These are phyloP conservation scores for Trichogramma pretiosum DNA, from an alignment of 1,140 invertebrate species.

Conservation along the genomic window DNA sequence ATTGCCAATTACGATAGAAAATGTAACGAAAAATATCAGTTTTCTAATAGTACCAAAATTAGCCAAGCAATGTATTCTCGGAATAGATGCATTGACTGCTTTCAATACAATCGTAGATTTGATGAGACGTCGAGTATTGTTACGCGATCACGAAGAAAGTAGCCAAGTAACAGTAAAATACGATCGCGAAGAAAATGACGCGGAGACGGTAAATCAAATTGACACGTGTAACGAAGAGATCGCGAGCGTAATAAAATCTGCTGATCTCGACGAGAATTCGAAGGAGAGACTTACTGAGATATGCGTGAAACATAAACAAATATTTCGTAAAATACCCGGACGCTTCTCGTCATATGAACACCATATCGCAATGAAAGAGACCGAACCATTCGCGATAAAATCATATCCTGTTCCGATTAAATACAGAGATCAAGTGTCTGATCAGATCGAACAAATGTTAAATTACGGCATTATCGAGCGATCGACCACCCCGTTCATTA, in stretches of 20 bases:
- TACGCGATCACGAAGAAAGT: not conserved
- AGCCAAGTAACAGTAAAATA: not conserved
- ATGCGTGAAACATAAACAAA: constrained; percentile 2
- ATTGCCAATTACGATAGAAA: not conserved
- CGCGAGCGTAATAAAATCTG: not conserved
- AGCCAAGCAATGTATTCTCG: not conserved
- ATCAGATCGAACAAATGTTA: constrained; percentile 16
- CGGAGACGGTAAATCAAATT: not conserved
- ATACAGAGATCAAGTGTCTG: constrained; percentile 13
- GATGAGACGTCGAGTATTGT: too few relatives aligned
- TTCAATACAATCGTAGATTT: not conserved
- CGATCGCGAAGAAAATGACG: not conserved
- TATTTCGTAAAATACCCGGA: constrained; percentile 19
- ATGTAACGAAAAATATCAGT: not conserved
- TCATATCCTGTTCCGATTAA: constrained; percentile 21
- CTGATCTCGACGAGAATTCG: not conserved
- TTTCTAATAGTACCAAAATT: not conserved
- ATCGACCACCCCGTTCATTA: constrained; percentile 25
- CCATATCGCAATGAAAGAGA: constrained; percentile 15
- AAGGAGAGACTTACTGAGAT: constrained; percentile 5
- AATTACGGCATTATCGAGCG: constrained; percentile 20
- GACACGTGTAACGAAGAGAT: not conserved
- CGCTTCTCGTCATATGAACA: constrained; percentile 15
- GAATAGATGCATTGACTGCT: not conserved
- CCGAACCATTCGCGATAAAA: constrained; percentile 8